Evolutionary conservation across 1,140 invertebrate genomes (phyloP).

Genomic region (Drosophila bipectinata): DNA sequence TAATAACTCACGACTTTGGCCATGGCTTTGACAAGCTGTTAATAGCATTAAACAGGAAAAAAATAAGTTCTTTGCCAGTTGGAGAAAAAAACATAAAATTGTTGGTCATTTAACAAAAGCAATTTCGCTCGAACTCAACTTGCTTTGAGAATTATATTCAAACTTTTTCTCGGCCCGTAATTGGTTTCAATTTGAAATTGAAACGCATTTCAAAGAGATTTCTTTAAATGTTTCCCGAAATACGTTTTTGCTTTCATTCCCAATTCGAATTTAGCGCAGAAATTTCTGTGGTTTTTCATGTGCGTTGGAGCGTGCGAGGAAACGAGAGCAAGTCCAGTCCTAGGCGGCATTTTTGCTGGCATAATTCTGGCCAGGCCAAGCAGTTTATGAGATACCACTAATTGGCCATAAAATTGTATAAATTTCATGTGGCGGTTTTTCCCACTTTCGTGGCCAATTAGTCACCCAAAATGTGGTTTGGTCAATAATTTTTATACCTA

Average conservation of each 20-base stretch:
- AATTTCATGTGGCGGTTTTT: slow-evolving; percentile 46
- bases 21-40: slow-evolving; percentile 61
- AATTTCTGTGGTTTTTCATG: slow-evolving; percentile 12
- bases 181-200: slow-evolving; percentile 49
- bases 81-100: slow-evolving; percentile 34
- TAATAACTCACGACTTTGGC: slow-evolving; percentile 56
- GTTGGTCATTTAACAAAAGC: slow-evolving; percentile 56
- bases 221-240: slow-evolving; percentile 11
- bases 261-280: neutral
- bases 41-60: slow-evolving; percentile 58
- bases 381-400: slow-evolving; percentile 49
- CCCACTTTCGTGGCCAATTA: slow-evolving; percentile 46
- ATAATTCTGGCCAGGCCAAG: slow-evolving; percentile 9
- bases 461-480: slow-evolving; percentile 34
- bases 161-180: slow-evolving; percentile 21
- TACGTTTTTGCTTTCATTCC: slow-evolving; percentile 9
- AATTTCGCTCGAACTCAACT: slow-evolving; percentile 31
- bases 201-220: slow-evolving; percentile 41
- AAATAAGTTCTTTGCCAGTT: slow-evolving; percentile 13
- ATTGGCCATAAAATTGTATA: slow-evolving; percentile 52
- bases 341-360: neutral
- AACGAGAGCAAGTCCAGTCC: slow-evolving; percentile 16
- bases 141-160: slow-evolving; percentile 43
- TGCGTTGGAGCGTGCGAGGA: slow-evolving; percentile 8
- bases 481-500: slow-evolving; percentile 27